Percentiles rank a stretch among this genome's conserved stretches.
Conservation (phyloP, 2,888 invertebrate species). For the Parnassius glacialis region DNA sequence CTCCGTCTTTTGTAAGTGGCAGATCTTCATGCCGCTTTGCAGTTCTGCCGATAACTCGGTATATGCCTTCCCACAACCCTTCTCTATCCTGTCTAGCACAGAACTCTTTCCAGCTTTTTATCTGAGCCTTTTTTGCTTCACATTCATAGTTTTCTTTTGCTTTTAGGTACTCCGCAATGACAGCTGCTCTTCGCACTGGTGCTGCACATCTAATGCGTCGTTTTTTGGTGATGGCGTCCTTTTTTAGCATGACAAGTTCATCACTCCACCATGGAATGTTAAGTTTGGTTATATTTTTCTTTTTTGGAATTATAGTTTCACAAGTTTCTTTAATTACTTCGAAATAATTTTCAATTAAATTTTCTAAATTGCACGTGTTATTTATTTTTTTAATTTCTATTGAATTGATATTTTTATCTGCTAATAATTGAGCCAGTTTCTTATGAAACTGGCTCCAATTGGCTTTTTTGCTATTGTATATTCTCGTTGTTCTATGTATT, state of each 20-base stretch:
- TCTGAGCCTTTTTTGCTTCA: neutral
- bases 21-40: neutral
- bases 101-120: neutral
- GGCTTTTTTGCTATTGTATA: too few species aligned
- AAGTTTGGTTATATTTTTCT: neutral
- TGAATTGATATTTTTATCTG: too few species aligned
- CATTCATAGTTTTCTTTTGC: neutral
- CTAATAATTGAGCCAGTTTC: too few species aligned
- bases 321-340: too few species aligned
- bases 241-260: neutral
- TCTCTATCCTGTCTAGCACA: neutral
- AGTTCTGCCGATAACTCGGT: neutral
- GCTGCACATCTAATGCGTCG: neutral
- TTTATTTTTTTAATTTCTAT: too few species aligned
- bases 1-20: neutral
- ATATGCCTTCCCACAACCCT: neutral
- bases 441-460: too few species aligned
- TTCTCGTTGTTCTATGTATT: too few species aligned
- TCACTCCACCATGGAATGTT: neutral
- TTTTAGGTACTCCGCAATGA: neutral
- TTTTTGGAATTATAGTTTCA: neutral
- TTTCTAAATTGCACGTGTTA: too few species aligned
- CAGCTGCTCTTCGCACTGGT: neutral
- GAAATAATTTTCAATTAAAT: too few species aligned
- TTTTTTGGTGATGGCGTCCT: neutral